Conservation (phyloP, 2,113 vertebrate genomes). For the Petrocephalus zakoni region DNA sequence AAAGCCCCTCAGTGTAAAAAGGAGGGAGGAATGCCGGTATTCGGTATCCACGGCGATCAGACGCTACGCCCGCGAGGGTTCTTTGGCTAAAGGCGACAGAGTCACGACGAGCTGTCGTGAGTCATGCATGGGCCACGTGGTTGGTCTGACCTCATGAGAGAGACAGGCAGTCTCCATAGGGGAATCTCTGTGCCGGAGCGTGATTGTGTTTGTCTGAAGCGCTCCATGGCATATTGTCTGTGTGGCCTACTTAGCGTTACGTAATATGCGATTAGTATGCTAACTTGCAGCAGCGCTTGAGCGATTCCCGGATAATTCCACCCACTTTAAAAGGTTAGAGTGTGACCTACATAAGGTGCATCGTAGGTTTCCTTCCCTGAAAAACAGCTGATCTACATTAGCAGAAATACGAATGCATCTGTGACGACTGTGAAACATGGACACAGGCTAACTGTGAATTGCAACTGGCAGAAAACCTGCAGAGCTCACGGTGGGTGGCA, state of each 20-base stretch:
- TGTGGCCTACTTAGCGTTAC: background rate
- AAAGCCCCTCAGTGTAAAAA: background rate
- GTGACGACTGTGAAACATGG: background rate
- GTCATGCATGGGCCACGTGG: background rate
- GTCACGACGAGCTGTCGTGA: background rate
- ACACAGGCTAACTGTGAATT: background rate
- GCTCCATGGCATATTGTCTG: background rate
- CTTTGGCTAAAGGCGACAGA: background rate
- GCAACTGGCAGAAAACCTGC: background rate
- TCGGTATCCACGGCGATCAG: background rate
- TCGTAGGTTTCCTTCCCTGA: background rate
- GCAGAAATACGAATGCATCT: background rate
- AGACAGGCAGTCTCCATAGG: background rate
- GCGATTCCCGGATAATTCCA: background rate
- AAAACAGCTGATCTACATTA: background rate
- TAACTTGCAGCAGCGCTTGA: background rate
- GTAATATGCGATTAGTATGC: background rate
- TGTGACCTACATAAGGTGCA: background rate
- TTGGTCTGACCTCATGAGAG: background rate
- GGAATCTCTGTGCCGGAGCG: background rate
- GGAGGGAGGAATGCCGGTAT: background rate
- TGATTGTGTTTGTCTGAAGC: background rate
- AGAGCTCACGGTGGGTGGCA: background rate
- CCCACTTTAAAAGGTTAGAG: background rate
- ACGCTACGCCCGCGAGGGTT: background rate